Evolutionary conservation across 2,797 vertebrate species (phyloP).

Genomic region (Enteromius paludinosus): DNA sequence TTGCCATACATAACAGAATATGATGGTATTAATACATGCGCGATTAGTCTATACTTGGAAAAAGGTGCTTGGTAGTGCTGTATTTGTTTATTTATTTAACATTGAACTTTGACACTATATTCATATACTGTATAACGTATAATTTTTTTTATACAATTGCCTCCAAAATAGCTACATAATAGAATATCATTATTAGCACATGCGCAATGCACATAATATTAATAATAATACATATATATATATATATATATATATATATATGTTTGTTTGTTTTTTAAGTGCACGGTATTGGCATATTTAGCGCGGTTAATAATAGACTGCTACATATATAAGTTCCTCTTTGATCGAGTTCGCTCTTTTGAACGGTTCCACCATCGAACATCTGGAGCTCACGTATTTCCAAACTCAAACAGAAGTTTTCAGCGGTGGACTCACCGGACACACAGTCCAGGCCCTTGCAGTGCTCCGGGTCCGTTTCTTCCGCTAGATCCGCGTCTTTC

Average conservation of each 20-base stretch:
- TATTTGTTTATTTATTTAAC: not conserved
- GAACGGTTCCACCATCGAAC: not conserved
- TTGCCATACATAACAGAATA: too few species aligned
- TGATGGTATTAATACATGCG: too few species aligned
- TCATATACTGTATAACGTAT: too few species aligned
- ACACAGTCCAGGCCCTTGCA: constrained; percentile 82
- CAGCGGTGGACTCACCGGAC: constrained; percentile 78
- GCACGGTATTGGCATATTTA: too few species aligned
- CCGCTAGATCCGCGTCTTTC: constrained; percentile 71
- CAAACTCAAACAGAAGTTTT: not conserved
- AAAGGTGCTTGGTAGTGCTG: not conserved
- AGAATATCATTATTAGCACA: not conserved
- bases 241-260: too few species aligned
- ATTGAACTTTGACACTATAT: not conserved
- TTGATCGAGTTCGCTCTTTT: too few species aligned
- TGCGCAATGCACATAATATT: not conserved
- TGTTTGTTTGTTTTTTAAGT: too few species aligned
- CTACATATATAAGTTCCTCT: too few species aligned
- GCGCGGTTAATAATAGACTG: too few species aligned
- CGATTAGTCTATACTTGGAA: too few species aligned
- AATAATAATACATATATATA: too few species aligned
- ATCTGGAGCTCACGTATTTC: not conserved
- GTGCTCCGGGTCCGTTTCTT: constrained; percentile 84
- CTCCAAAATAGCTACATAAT: not conserved
- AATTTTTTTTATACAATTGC: not conserved